phyloP scores from a whole-genome alignment of 2,797 vertebrate genomes.

The Coranthus polyacanthus region DNA sequence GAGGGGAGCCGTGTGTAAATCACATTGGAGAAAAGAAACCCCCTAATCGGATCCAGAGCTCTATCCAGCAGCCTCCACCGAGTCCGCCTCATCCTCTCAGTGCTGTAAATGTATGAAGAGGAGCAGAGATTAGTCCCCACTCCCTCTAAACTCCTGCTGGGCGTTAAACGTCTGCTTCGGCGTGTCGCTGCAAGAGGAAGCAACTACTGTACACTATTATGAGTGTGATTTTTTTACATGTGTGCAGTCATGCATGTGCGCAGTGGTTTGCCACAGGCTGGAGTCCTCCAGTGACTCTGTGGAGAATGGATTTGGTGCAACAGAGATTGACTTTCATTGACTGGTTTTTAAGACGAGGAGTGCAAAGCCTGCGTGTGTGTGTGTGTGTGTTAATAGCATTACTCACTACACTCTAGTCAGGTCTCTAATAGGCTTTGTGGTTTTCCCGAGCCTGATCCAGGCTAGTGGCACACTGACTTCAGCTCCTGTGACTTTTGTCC shows the following conservation, averaged over 20 bases:
- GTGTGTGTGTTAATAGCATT: conserved; percentile 45
- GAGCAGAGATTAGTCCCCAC: conserved; percentile 23
- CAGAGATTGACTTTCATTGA: conserved; percentile 43
- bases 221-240: conserved; percentile 14
- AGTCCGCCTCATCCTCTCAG: conserved; percentile 27
- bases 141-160: neutral
- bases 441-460: conserved; percentile 44
- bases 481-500: conserved; percentile 22
- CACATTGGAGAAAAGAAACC: too few species aligned
- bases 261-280: conserved; percentile 11
- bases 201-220: neutral
- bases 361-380: neutral
- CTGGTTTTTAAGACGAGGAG: conserved; percentile 31
- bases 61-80: neutral
- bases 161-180: neutral
- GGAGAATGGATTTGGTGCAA: conserved; percentile 8
- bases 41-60: conserved; percentile 14
- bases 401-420: conserved; percentile 54
- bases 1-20: too few species aligned
- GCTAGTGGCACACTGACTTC: conserved; percentile 45
- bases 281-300: conserved; percentile 28
- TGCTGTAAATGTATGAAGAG: conserved; percentile 25
- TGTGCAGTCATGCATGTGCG: conserved; percentile 30
- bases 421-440: conserved; percentile 72
- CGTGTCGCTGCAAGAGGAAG: conserved; percentile 26